Percentiles rank a stretch among this genome's conserved stretches.
phyloP scores from a whole-genome alignment of 2,888 invertebrate genomes.

The Sphecodes monilicornis region DNA sequence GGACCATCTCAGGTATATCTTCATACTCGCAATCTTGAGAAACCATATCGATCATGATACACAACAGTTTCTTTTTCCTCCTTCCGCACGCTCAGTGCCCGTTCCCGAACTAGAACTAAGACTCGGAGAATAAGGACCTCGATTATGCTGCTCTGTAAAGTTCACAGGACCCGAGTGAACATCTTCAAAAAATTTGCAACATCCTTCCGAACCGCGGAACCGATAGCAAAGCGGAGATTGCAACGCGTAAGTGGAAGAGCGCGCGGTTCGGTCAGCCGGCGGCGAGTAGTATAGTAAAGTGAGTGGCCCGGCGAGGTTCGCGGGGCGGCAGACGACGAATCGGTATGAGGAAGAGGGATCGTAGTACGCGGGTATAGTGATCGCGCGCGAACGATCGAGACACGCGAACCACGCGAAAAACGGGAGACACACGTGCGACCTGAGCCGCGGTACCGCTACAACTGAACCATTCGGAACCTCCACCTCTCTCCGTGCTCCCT shows the following conservation, averaged over 20 bases:
- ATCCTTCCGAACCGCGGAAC: not conserved
- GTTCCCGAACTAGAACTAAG: not conserved
- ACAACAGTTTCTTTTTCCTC: too few relatives aligned
- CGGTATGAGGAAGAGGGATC: not conserved
- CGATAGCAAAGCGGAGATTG: not conserved
- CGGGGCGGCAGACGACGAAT: not conserved
- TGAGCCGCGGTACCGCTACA: constrained; percentile 81
- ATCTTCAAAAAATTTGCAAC: too few relatives aligned
- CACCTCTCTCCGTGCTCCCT: constrained; percentile 72
- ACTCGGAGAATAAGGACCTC: not conserved
- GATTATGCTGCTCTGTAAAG: not conserved
- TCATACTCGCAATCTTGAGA: too few relatives aligned
- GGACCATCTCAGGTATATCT: not conserved
- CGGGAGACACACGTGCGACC: constrained; percentile 73
- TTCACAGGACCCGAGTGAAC: not conserved
- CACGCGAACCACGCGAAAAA: constrained; percentile 56
- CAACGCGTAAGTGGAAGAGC: not conserved
- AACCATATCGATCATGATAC: not conserved
- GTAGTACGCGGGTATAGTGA: constrained; percentile 1
- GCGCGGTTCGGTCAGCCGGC: constrained; percentile 1
- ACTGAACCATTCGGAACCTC: constrained; percentile 81
- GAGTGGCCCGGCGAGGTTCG: not conserved
- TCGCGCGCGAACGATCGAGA: constrained; percentile 39
- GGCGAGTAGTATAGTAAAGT: not conserved
- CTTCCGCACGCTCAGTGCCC: too few relatives aligned